These are phyloP conservation scores for Ptychoptera albimana DNA, from an alignment of 2,888 invertebrate species.

Conservation along the genomic window DNA sequence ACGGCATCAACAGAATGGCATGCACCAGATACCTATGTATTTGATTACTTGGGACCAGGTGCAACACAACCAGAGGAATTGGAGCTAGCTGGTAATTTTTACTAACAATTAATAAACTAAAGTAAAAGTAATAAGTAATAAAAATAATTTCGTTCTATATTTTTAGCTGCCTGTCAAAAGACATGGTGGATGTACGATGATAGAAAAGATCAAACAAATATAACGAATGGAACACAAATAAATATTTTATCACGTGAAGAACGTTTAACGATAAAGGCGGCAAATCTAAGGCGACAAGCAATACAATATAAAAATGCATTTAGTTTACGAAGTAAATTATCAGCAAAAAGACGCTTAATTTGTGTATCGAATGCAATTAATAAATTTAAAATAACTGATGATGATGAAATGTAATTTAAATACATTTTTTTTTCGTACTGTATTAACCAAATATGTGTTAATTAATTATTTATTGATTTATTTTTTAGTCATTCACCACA, in stretches of 20 bases:
- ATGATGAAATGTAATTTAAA: constrained; percentile 17
- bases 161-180: not conserved
- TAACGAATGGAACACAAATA: no score
- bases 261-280: constrained; percentile 24
- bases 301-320: constrained; percentile 23
- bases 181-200: no score
- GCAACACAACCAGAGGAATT: constrained; percentile 10
- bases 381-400: constrained; percentile 20
- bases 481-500: constrained; percentile 15
- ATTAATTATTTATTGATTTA: not conserved
- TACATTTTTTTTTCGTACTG: not conserved
- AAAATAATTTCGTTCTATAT: no score
- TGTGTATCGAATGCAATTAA: constrained; percentile 24
- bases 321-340: constrained; percentile 20
- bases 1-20: constrained; percentile 27
- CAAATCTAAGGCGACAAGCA: constrained; percentile 23
- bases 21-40: constrained; percentile 34
- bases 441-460: constrained; percentile 7
- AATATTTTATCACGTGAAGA: constrained; percentile 20
- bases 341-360: constrained; percentile 21
- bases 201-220: no score
- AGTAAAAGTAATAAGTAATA: no score
- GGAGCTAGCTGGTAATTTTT: constrained; percentile 12
- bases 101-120: not conserved
- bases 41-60: constrained; percentile 25